Base-by-base conservation (phyloP, 2,113 vertebrate genomes). In the Chaenocephalus aceratus region DNA sequence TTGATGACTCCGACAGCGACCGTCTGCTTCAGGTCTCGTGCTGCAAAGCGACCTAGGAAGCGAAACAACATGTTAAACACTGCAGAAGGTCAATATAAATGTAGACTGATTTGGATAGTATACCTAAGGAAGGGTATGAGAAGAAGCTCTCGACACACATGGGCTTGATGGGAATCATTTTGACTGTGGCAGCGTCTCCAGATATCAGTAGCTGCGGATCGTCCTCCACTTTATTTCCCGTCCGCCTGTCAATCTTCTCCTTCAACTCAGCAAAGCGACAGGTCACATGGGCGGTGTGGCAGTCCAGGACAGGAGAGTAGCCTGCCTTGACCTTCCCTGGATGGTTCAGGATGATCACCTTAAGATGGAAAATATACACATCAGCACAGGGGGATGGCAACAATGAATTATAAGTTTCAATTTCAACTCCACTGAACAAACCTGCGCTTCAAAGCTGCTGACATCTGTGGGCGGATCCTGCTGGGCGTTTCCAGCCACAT, bases 61-160 rank as follows among this genome's bases (percentile, higher is more conserved):
- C 1, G 10, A 60, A 67, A 41, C 34, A 36, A 6, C 26, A 0
- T 36, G 10, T 64, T 0, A 45, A n/a, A 66, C 56, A 23, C 12
- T 18, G 30, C 59, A 23, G 2, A 51, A n/a, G 4, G 36, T 21
- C 10, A 10, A 41, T 21, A 46, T 41, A 41, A 41, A 41, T 41
- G 36, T 0, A 18, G 18, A 49, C 10, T 14, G 0, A 14, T 6
- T 23, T 2, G 3, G n/a, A 1, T 23, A 8, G 46, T 2, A 48
- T 86, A 95, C 95, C 95, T 85, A 96, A 77, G 15, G 95, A 88
- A 13, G 95, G 95, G 74, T 94, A 96, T 5, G 90, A 93, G 77
- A 95, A 96, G 91, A 96, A 96, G 84, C 94, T 95, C 88, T 96
- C 95, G 87, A 96, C 95, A 89, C 95, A 96, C 77, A 96, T 92